Evolutionary conservation across 2,113 vertebrate species (phyloP), one percentile per base, ranked within the genome.

Genomic region (Macaca nemestrina): DNA sequence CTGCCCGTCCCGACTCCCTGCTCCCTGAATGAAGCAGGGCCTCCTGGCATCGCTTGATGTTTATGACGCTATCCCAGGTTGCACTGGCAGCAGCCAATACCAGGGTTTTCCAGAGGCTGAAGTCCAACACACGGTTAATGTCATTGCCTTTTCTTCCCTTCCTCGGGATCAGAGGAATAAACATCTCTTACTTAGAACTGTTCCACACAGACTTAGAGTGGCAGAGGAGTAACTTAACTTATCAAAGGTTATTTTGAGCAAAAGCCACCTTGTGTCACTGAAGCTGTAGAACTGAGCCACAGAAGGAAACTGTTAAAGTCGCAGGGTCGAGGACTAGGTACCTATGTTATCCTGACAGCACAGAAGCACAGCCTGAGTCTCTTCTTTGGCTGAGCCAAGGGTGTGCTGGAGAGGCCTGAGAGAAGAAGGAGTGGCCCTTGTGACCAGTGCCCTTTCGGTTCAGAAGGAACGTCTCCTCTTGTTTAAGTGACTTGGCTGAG

Each of bases 71-170:
- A 57, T 57, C 57, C 57, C 57, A 8, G 20, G 57, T 57, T 57
- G 57, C 57, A 57, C 0, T 22, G 57, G 57, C 57, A 57, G 57
- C 6, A 22, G 20, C 57, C 57, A 57, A 57, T 6, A 57, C 20
- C 57, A 57, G 57, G 20, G 20, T 57, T 57, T 7, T 22, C 55
- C 20, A 57, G 6, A 6, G 20, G 55, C 55, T 57, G 3, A 59
- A 23, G 57, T 27, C 8, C 10, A 23, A 3, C 18, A 20, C 57
- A 8, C 0, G 22, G 50, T 52, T 52, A 3, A 59, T 23, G 18
- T 59, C 57, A 2, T 23, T 59, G 57, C 22, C 22, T 59, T 59
- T 59, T 59, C 57, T 0, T 59, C 22, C 57, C 57, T 23, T 59
- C 57, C 57, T 59, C 0, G 22, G 57, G 6, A 23, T 22, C 22